phyloP scores from a whole-genome alignment of 2,113 vertebrate species.

The Laticauda colubrina region DNA sequence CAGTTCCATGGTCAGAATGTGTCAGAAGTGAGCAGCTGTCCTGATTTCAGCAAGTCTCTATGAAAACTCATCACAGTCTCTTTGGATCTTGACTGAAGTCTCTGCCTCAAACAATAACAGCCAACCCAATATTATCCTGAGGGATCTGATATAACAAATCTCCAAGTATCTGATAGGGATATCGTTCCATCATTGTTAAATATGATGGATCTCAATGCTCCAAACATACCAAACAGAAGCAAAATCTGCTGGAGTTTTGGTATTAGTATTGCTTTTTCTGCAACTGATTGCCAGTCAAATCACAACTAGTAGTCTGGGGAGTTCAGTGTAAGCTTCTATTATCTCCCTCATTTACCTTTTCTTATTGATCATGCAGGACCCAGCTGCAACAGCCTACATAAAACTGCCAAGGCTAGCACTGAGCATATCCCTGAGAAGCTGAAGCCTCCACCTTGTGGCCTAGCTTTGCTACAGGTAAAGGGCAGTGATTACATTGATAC shows the following conservation, averaged over 20 bases:
- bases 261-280: background rate
- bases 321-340: background rate
- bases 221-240: background rate
- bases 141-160: background rate
- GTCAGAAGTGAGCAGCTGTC: background rate
- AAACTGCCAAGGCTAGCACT: rapidly evolving
- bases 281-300: background rate
- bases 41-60: background rate
- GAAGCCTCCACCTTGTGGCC: background rate
- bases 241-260: background rate
- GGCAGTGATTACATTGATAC: background rate
- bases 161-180: background rate
- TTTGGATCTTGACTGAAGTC: background rate
- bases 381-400: background rate
- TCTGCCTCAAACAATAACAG: background rate
- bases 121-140: background rate
- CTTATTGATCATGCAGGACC: constrained; percentile 37
- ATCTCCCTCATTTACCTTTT: background rate
- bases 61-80: background rate
- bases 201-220: background rate
- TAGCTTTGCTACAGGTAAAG: constrained; percentile 39
- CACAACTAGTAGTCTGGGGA: background rate
- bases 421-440: rapidly evolving
- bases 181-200: background rate
- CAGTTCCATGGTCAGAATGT: background rate